These are phyloP conservation scores for Sminthurides bifidus DNA, from an alignment of 1,140 invertebrate species.

Conservation along the genomic window DNA sequence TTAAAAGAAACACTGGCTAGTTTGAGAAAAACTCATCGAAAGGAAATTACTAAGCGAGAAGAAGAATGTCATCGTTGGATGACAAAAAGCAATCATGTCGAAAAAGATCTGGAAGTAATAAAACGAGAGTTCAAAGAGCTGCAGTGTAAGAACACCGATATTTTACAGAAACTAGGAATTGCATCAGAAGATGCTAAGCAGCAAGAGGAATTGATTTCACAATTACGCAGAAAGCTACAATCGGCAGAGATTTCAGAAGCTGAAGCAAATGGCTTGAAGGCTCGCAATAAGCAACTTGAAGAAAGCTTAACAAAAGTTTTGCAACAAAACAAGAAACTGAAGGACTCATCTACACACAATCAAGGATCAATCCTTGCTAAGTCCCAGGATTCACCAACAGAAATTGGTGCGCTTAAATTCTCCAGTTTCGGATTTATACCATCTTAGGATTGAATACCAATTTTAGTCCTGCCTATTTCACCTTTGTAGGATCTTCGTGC, in stretches of 20 bases:
- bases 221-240: not conserved
- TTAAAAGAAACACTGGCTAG: slow-evolving; percentile 7
- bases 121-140: not conserved
- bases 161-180: not conserved
- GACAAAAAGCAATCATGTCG: not conserved
- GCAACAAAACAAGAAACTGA: not conserved
- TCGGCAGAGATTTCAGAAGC: not conserved
- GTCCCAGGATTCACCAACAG: too few species aligned
- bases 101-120: not conserved
- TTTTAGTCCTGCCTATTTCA: too few species aligned
- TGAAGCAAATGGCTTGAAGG: not conserved
- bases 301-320: not conserved
- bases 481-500: too few species aligned
- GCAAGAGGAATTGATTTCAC: slow-evolving; percentile 1
- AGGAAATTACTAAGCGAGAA: slow-evolving; percentile 5
- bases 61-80: not conserved
- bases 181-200: slow-evolving; percentile 4
- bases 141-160: not conserved
- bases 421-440: too few species aligned
- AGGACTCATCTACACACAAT: too few species aligned
- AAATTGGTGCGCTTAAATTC: too few species aligned
- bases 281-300: not conserved
- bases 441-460: too few species aligned
- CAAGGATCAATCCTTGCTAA: too few species aligned
- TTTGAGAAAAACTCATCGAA: slow-evolving; percentile 1